A percentile compares a stretch with the other conserved stretches of the same genome.
Evolutionary conservation across 2,888 invertebrate species (phyloP).

Genomic region (Morpho helenor): DNA sequence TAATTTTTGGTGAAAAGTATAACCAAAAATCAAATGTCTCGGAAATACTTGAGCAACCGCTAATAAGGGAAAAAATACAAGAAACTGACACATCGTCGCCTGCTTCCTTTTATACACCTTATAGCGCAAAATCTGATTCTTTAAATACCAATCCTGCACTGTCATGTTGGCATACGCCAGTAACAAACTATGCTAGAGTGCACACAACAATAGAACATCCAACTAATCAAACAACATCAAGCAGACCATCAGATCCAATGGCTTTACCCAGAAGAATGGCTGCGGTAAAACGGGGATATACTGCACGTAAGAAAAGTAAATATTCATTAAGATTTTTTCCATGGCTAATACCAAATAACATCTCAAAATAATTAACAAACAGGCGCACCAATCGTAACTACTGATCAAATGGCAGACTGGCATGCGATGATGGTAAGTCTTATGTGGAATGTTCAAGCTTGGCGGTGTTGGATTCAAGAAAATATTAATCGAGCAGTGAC

Average conservation of each 20-base stretch:
- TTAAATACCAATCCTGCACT: conserved; percentile 11
- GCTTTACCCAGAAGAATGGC: conserved; percentile 17
- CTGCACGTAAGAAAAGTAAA: conserved; percentile 34
- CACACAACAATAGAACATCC: conserved; percentile 12
- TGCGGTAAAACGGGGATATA: conserved; percentile 33
- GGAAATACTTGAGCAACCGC: conserved; percentile 1
- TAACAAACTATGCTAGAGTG: conserved; percentile 34
- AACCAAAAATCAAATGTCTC: conserved; percentile 1
- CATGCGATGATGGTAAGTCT: conserved; percentile 65
- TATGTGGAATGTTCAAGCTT: conserved; percentile 66
- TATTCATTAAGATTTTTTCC: no score
- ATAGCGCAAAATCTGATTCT: conserved; percentile 22
- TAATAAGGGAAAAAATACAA: conserved; percentile 4
- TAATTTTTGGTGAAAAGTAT: no score
- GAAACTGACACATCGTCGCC: conserved; percentile 26
- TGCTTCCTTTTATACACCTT: conserved; percentile 29
- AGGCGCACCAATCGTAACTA: conserved; percentile 53
- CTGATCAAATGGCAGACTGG: conserved; percentile 64
- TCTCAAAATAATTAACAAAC: background rate
- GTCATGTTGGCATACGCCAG: conserved; percentile 34
- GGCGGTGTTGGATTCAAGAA: conserved; percentile 67
- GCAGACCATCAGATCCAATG: conserved; percentile 2
- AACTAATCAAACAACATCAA: conserved; percentile 3
- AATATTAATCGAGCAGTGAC: conserved; percentile 48
- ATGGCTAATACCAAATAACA: no score